Conservation (phyloP, 2,797 vertebrate species). For the Mico argentatus region DNA sequence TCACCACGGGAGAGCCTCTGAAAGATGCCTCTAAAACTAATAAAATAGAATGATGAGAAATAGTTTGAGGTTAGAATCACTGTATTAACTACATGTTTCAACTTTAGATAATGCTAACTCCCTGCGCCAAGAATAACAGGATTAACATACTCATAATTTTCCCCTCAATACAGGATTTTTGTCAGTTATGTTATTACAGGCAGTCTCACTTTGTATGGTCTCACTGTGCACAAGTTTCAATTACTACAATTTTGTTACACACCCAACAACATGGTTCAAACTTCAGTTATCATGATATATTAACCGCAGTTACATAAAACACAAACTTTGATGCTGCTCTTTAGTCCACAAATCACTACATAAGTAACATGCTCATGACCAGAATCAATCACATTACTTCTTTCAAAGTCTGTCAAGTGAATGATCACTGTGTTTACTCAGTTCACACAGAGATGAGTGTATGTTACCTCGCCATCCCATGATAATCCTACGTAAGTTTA, state of each 20-base stretch:
- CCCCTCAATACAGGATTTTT: background rate
- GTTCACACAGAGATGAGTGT: background rate
- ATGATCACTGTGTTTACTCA: background rate
- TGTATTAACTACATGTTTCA: background rate
- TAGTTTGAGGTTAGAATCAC: background rate
- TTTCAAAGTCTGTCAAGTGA: background rate
- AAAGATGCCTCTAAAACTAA: background rate
- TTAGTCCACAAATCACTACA: background rate
- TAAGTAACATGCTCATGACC: background rate
- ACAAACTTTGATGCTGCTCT: background rate
- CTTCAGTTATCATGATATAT: background rate
- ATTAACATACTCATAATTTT: background rate
- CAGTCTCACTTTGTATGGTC: background rate
- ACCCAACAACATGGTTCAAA: background rate
- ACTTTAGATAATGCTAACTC: background rate
- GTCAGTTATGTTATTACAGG: background rate
- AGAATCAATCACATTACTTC: background rate
- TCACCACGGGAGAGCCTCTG: background rate
- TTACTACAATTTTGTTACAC: background rate
- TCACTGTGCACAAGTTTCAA: background rate
- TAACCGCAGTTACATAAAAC: background rate
- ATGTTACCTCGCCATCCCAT: background rate
- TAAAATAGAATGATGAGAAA: background rate
- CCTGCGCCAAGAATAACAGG: background rate
- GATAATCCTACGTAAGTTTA: background rate